Conservation (phyloP, 2,888 invertebrate genomes). For the Bugulina stolonifera region DNA sequence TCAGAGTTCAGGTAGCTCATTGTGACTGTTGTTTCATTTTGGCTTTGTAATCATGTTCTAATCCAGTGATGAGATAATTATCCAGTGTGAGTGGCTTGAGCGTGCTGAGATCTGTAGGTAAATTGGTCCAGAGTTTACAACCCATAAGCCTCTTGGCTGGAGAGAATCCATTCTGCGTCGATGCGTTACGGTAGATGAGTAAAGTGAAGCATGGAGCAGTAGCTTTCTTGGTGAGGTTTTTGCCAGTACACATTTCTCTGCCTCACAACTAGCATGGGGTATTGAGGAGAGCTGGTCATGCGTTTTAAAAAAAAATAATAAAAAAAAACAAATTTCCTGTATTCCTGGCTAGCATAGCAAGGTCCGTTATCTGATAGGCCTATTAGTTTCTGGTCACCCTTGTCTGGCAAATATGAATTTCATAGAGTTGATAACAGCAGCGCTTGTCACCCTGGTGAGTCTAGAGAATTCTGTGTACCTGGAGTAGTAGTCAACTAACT, state of each 20-base stretch:
- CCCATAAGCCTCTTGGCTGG: slow-evolving; percentile 2
- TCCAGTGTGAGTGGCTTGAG: not conserved
- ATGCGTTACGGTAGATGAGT: slow-evolving; percentile 19
- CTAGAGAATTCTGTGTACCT: slow-evolving; percentile 30
- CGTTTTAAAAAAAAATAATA: slow-evolving; percentile 27
- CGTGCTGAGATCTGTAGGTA: slow-evolving; percentile 2
- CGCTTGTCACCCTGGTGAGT: slow-evolving; percentile 25
- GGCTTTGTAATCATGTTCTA: slow-evolving; percentile 2
- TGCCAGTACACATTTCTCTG: slow-evolving; percentile 27
- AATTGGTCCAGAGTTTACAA: slow-evolving; percentile 1
- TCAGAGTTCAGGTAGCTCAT: not conserved
- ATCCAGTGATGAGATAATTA: not conserved
- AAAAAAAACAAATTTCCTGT: slow-evolving; percentile 25
- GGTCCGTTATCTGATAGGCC: slow-evolving; percentile 30
- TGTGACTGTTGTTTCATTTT: slow-evolving; percentile 5
- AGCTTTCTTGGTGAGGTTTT: slow-evolving; percentile 26
- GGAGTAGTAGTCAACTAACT: slow-evolving; percentile 32
- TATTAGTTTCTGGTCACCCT: slow-evolving; percentile 26
- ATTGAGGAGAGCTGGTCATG: slow-evolving; percentile 26
- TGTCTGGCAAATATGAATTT: slow-evolving; percentile 30
- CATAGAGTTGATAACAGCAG: slow-evolving; percentile 29
- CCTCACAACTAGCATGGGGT: slow-evolving; percentile 27
- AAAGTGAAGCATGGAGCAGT: slow-evolving; percentile 23
- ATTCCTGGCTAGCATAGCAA: slow-evolving; percentile 28
- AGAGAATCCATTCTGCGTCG: slow-evolving; percentile 16